Evolutionary conservation across 1,140 invertebrate species (phyloP), one percentile per base, ranked within the genome.

Genomic region (Lutraria rhynchaena): DNA sequence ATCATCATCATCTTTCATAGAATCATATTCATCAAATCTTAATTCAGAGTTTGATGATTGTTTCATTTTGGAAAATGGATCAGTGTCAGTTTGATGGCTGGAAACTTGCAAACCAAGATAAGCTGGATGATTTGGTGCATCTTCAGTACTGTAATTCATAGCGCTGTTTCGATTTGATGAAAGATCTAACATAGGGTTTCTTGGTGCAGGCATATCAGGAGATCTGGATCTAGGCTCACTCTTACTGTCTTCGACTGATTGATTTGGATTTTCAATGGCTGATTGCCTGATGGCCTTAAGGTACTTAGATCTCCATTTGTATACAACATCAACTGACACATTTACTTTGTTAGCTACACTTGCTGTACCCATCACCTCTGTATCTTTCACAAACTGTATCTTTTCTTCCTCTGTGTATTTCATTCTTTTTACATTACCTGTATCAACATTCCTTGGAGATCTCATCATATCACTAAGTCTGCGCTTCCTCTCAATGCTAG

Each of bases 351-450:
- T 65, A 58, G 76, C 76, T 9, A 67, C 76, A 27, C 24, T 27
- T 22, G 44, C 22, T 33, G 63, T 70, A 19, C 63, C 63, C 29
- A 58, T 44, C 1, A 35, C 37, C 22, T 80, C 76, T 49, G 37
- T 80, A 11, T 80, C 63, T 35, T 60, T 80, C 2, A 80, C 76
- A 58, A 58, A 80, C n/a, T 15, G 49, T 46, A 80, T 69, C 29
- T 35, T 70, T 3, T 80, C 76, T 33, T 70, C 76, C 35, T 69
- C 76, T 11, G 63, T 70, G 44, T 69, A 80, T 22, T 67, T 80
- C 1, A 7, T 24, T 29, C 55, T 80, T 49, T 70, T 80, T 37
- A 41, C 11, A n/a, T 7, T 24, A 5, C 35, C 37, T 17, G 19
- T 44, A 37, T 69, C 37, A 46, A 69, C 1, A 27, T 24, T 49